Evolutionary conservation across 2,113 vertebrate species (phyloP).

Genomic region (human (Homo sapiens)): GRCh38 chr12:96281001-96281500

Average conservation of each 20-base stretch:
- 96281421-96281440: no score
- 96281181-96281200: neutral
- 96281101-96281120: neutral
- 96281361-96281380: slow-evolving; percentile 2
- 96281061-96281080: neutral
- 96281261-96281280: neutral
- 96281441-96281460: no score
- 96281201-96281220: no score
- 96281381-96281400: no score
- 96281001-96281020: neutral
- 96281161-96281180: neutral
- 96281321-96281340: neutral
- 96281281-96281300: neutral
- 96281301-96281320: neutral
- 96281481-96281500: no score
- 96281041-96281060: slow-evolving; percentile 43
- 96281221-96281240: neutral
- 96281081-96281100: neutral
- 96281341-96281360: slow-evolving; percentile 18
- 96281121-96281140: neutral
- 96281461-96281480: no score
- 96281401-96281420: no score
- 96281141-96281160: neutral
- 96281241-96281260: neutral
- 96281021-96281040: neutral